phyloP scores from a whole-genome alignment of 1,140 invertebrate genomes.

The Ectropis grisescens region DNA sequence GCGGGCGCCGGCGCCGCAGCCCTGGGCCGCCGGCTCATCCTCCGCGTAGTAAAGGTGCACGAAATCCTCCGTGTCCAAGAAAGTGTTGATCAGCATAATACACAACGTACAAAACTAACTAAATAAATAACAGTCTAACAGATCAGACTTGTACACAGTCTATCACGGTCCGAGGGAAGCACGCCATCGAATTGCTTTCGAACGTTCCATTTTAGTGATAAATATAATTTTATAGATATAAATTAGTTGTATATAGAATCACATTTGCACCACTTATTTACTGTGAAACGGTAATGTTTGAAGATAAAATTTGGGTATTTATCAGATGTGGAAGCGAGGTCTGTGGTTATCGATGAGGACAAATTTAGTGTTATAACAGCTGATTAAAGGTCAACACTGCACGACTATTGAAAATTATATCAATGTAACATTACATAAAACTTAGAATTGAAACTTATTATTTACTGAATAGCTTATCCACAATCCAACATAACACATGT shows the following conservation, averaged over 20 bases:
- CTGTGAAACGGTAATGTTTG: slow-evolving; percentile 7
- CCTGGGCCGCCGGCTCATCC: slow-evolving; percentile 50
- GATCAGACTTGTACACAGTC: slow-evolving; percentile 41
- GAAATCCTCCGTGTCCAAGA: slow-evolving; percentile 64
- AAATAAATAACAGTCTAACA: slow-evolving; percentile 43
- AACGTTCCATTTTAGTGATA: slow-evolving; percentile 38
- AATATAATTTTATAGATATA: slow-evolving; percentile 25
- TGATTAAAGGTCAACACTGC: slow-evolving; percentile 7
- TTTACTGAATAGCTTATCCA: too few relatives aligned
- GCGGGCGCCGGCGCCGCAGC: slow-evolving; percentile 51
- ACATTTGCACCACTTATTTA: slow-evolving; percentile 40
- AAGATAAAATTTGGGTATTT: neutral
- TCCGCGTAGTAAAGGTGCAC: slow-evolving; percentile 60
- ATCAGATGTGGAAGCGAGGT: slow-evolving; percentile 8
- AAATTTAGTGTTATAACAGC: slow-evolving; percentile 4
- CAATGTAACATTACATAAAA: too few relatives aligned
- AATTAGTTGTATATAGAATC: slow-evolving; percentile 55
- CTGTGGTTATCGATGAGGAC: slow-evolving; percentile 8
- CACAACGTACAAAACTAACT: slow-evolving; percentile 33
- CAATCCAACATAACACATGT: too few relatives aligned
- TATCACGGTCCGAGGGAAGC: slow-evolving; percentile 37
- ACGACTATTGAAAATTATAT: neutral
- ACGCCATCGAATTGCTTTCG: slow-evolving; percentile 38
- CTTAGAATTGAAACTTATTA: too few relatives aligned
- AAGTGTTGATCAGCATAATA: slow-evolving; percentile 66